Base-by-base conservation (phyloP, 2,797 vertebrate species). In the Hypotaenidia okinawae region DNA sequence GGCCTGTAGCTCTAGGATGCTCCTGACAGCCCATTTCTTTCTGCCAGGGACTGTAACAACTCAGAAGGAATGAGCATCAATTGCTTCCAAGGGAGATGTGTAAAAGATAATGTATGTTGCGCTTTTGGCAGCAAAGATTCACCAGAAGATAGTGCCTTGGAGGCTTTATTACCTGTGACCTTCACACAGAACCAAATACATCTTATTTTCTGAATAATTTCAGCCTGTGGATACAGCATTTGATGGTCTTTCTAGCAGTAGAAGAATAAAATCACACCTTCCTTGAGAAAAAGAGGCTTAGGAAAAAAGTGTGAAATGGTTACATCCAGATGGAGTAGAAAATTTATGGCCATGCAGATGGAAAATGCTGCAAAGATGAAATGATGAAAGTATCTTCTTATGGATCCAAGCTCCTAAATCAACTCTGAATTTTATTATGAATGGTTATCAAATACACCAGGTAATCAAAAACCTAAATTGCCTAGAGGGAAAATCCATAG, bases 131-230 rank as follows among this genome's bases (percentile, higher is more conserved):
- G 88, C 84, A 87, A 96, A 95, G 89, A 97, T 87, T 95, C 93
- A 96, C 83, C 47, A 47, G 86, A 83, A 96, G 90, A 93, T 70
- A 90, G 76, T 68, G 89, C 90, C 94, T 95, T 85, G 83, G 89
- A 96, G 94, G 80, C 69, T 96, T 95, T 95, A 96, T 96, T 97
- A 97, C 84, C 64, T 86, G 83, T 95, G 96, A 97, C 96, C 96
- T 97, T 95, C 94, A 94, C 63, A 91, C 28, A 90, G 89, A 96
- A 94, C 67, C 30, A 2, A 69, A 92, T 79, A 83, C 55, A 91
- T 95, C 90, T 97, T 93, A 88, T 93, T 96, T 96, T 96, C 63
- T 76, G 93, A 97, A 96, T 96, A 95, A 97, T 94, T 85, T 85
- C 86, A 54, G 33, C 75, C 90, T 72, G 70, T 95, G 72, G 93